These are phyloP conservation scores for Eremophila alpestris DNA, from an alignment of 2,797 vertebrate species.

Conservation along the genomic window DNA sequence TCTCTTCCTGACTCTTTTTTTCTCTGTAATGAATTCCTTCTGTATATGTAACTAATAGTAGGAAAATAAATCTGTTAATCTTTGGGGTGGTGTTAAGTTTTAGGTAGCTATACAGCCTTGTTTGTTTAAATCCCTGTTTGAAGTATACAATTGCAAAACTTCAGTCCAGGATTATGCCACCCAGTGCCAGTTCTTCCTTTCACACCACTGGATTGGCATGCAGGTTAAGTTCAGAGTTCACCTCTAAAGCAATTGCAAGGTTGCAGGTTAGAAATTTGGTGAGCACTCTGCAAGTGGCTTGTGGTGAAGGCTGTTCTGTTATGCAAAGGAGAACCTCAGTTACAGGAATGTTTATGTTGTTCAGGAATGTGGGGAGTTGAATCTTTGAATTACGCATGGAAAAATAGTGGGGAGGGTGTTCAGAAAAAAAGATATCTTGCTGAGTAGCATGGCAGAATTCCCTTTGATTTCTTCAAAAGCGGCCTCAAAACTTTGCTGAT, in stretches of 20 bases:
- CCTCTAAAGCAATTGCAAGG: not conserved
- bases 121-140: not conserved
- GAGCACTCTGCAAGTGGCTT: not conserved
- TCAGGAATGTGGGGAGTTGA: not conserved
- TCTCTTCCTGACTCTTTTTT: not conserved
- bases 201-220: not conserved
- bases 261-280: not conserved
- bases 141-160: not conserved
- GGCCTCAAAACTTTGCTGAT: accelerated
- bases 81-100: not conserved
- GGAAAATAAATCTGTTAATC: not conserved
- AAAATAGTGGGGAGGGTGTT: not conserved
- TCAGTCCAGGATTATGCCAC: not conserved
- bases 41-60: not conserved
- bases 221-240: not conserved
- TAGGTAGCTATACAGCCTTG: not conserved
- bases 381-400: not conserved
- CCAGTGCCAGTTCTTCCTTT: not conserved
- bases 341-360: not conserved
- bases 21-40: not conserved
- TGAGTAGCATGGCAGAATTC: not conserved
- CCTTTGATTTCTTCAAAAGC: not conserved
- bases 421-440: not conserved
- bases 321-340: not conserved
- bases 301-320: not conserved